Conservation (phyloP, 92 coral and sea anemone genomes). For the Umimayanthus chanpuru region DNA sequence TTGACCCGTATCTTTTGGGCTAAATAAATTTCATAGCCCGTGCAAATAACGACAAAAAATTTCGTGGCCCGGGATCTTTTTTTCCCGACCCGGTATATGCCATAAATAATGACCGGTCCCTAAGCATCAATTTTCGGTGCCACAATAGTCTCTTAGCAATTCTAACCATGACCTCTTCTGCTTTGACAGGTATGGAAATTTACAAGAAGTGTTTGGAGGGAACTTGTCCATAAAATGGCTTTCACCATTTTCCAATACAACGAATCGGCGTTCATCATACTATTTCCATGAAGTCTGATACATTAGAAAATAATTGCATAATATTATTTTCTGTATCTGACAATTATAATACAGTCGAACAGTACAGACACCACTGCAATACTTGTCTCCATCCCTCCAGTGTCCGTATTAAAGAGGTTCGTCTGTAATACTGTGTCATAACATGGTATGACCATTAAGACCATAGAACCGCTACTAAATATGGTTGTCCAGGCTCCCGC, state of each 20-base stretch:
- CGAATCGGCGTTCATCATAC: constrained; percentile 65
- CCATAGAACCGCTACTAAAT: too few relatives aligned
- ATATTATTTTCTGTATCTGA: not conserved
- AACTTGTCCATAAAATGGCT: constrained; percentile 88
- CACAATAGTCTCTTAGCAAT: not conserved
- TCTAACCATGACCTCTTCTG: not conserved
- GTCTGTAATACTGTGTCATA: not conserved
- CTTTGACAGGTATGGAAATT: constrained; percentile 86
- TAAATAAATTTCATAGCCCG: too few relatives aligned
- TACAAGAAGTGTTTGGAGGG: constrained; percentile 96
- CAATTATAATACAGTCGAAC: not conserved
- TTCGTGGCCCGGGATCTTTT: too few relatives aligned
- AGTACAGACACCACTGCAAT: too few relatives aligned
- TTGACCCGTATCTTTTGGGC: too few relatives aligned
- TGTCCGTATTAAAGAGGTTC: too few relatives aligned
- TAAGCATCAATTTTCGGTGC: not conserved
- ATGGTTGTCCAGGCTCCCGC: too few relatives aligned
- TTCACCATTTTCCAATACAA: constrained; percentile 85
- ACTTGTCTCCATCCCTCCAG: too few relatives aligned
- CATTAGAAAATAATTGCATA: not conserved
- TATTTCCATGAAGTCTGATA: constrained; percentile 79
- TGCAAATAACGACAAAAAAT: too few relatives aligned
- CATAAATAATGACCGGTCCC: too few relatives aligned
- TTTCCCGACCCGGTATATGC: too few relatives aligned
- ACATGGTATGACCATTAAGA: not conserved